A percentile compares a stretch with the other conserved stretches of the same genome.
phyloP scores from a whole-genome alignment of 2,113 vertebrate genomes.

The Chloropsis cyanopogon region DNA sequence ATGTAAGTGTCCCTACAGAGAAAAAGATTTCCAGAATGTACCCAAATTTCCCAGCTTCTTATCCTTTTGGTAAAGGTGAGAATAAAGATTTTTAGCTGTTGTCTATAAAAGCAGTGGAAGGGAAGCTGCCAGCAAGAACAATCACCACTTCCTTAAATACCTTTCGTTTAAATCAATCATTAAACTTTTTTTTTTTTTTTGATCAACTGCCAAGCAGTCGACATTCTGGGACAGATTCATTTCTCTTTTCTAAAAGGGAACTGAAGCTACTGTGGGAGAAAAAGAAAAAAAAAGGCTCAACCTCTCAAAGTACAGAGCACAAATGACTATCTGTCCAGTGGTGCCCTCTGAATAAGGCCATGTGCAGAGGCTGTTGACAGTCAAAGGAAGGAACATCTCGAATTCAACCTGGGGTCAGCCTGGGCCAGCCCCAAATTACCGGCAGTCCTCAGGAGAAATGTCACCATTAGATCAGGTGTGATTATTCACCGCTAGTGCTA shows the following conservation, averaged over 20 bases:
- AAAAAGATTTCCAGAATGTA: neutral
- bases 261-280: neutral
- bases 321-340: neutral
- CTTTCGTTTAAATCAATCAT: neutral
- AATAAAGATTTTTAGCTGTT: neutral
- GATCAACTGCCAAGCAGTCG: neutral
- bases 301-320: neutral
- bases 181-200: neutral
- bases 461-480: neutral
- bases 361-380: neutral
- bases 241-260: conserved; percentile 6
- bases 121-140: neutral
- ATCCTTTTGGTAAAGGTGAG: neutral
- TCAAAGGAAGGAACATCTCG: neutral
- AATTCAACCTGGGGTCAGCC: neutral
- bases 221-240: neutral
- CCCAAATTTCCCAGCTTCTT: neutral
- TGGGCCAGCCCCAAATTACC: neutral
- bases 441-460: neutral
- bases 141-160: conserved; percentile 2
- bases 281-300: neutral
- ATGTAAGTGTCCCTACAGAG: neutral
- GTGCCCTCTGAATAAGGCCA: neutral
- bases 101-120: neutral
- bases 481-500: neutral